Evolutionary conservation across 2,113 vertebrate genomes (phyloP).

Genomic region (Gambusia holbrooki): DNA sequence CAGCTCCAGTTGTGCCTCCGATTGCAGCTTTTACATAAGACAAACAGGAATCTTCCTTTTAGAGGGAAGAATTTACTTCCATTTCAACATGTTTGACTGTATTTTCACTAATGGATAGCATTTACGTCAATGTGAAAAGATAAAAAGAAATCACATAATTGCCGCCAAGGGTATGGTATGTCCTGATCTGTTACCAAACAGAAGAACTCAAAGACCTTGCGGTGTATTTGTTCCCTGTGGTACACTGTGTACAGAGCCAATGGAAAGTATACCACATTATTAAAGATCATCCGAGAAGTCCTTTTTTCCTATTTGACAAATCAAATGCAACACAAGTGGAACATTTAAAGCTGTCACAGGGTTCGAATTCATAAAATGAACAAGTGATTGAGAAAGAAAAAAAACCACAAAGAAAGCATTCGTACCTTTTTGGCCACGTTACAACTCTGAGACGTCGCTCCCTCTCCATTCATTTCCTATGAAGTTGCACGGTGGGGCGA

Average conservation of each 20-base stretch:
- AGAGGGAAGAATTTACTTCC: rapidly evolving
- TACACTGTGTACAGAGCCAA: conserved; percentile 29
- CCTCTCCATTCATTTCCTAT: too few species aligned
- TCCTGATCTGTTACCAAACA: conserved; percentile 13
- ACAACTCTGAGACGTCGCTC: too few species aligned
- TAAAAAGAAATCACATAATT: conserved; percentile 3
- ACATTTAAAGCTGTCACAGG: neutral
- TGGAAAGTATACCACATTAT: neutral
- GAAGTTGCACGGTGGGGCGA: too few species aligned
- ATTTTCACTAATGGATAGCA: neutral
- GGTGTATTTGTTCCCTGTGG: conserved; percentile 11
- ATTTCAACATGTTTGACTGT: neutral
- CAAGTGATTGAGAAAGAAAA: neutral
- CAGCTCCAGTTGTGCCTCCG: neutral
- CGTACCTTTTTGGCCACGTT: neutral
- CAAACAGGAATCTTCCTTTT: neutral
- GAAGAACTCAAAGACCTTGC: conserved; percentile 1
- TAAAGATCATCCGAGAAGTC: neutral
- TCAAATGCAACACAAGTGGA: neutral
- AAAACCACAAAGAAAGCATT: neutral
- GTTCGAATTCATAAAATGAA: neutral
- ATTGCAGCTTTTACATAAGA: neutral
- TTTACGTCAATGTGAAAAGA: conserved; percentile 5
- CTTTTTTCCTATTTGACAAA: neutral
- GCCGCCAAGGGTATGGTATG: neutral